These are phyloP conservation scores for Lottia scabra DNA, from an alignment of 2,888 invertebrate species.

Conservation along the genomic window DNA sequence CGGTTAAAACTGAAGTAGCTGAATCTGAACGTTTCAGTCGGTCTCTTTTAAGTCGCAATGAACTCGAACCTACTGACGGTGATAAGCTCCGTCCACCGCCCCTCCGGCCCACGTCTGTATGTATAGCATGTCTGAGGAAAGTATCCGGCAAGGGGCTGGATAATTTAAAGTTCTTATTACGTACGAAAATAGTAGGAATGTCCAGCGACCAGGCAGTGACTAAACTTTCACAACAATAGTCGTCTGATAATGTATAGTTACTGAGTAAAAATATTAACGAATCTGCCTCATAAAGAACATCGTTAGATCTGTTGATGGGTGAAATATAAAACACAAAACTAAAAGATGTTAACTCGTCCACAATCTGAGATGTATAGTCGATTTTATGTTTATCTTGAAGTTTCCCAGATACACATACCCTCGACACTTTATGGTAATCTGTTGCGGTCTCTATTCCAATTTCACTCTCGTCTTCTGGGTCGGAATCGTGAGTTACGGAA, in stretches of 20 bases:
- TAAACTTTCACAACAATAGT: conserved; percentile 23
- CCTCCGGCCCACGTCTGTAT: not conserved
- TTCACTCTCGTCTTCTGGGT: not conserved
- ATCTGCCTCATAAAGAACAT: conserved; percentile 12
- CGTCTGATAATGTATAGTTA: conserved; percentile 13
- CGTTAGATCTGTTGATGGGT: not conserved
- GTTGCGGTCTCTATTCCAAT: not conserved
- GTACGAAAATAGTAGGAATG: conserved; percentile 28
- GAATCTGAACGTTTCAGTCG: not conserved
- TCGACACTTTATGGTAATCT: not conserved
- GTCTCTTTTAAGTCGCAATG: not conserved
- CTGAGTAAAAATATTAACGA: conserved; percentile 22
- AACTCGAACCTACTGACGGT: not conserved
- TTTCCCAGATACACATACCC: not conserved
- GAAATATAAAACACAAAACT: not conserved
- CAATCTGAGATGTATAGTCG: not conserved
- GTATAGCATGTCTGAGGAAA: conserved; percentile 10
- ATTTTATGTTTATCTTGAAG: not conserved
- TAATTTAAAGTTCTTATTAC: conserved; percentile 25
- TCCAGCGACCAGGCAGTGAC: conserved; percentile 20
- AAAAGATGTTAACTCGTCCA: not conserved
- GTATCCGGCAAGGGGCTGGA: conserved; percentile 30
- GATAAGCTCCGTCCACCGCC: not conserved
- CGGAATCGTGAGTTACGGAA: conserved; percentile 19
- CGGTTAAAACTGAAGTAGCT: not conserved